These are phyloP conservation scores for Epinephelus malabaricus DNA, from an alignment of 2,797 vertebrate genomes.

Conservation along the genomic window DNA sequence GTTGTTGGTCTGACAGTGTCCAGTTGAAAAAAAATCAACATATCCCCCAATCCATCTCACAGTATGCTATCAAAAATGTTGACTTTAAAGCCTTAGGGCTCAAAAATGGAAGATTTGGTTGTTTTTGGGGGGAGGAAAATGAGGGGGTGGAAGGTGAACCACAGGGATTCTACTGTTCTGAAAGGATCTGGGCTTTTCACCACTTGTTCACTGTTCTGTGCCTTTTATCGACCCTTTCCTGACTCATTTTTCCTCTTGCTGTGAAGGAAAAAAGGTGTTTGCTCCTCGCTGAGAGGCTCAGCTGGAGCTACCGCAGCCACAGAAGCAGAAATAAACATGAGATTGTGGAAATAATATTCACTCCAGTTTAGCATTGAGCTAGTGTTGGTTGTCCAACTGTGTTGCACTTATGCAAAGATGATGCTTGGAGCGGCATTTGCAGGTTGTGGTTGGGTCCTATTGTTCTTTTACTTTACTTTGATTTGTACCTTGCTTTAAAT, in stretches of 20 bases:
- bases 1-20: too few relatives aligned
- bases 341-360: conserved; percentile 33
- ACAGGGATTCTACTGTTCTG: conserved; percentile 4
- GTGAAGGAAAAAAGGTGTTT: conserved; percentile 37
- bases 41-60: background rate
- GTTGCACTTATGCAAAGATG: background rate
- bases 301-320: conserved; percentile 27
- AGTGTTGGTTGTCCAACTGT: background rate
- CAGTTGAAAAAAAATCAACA: too few relatives aligned
- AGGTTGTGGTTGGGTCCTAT: background rate
- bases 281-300: conserved; percentile 44
- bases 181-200: conserved; percentile 25
- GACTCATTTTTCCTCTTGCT: conserved; percentile 41
- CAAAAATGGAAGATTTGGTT: background rate
- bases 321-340: conserved; percentile 46
- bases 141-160: background rate
- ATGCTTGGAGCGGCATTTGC: background rate
- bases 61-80: background rate
- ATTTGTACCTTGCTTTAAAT: background rate
- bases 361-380: conserved; percentile 13
- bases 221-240: conserved; percentile 49
- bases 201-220: conserved; percentile 26
- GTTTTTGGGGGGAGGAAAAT: background rate
- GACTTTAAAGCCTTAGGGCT: background rate
- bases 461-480: background rate